A percentile compares a stretch with the other conserved stretches of the same genome.
phyloP scores from a whole-genome alignment of 2,888 invertebrate species.

The Lepidocyrtoides sp. region DNA sequence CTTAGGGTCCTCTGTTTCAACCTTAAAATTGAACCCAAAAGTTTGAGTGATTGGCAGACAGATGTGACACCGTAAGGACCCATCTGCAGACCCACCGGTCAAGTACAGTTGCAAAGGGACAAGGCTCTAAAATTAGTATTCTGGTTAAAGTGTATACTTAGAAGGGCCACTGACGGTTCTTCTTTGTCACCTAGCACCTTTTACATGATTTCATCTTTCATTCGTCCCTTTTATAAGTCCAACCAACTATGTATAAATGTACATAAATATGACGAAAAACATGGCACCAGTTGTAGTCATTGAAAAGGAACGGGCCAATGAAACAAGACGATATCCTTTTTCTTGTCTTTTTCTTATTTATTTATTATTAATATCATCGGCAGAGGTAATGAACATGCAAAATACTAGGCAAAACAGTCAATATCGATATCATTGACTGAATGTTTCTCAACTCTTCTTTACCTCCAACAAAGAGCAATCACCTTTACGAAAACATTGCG shows the following conservation, averaged over 20 bases:
- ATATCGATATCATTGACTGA: slow-evolving; percentile 57
- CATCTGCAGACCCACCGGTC: no score
- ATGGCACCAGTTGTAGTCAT: slow-evolving; percentile 1
- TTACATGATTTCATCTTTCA: slow-evolving; percentile 13
- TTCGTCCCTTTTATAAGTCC: slow-evolving; percentile 41
- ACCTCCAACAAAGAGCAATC: slow-evolving; percentile 68
- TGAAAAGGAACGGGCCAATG: neutral
- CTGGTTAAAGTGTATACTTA: neutral
- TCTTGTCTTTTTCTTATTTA: neutral
- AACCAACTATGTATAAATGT: neutral
- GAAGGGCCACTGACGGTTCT: slow-evolving; percentile 8
- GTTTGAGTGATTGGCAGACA: no score
- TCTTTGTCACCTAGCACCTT: neutral
- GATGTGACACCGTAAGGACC: no score
- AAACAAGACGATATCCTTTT: no score
- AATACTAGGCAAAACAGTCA: no score
- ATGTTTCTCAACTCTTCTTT: neutral
- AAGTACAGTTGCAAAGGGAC: neutral
- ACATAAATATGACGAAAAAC: neutral
- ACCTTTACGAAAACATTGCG: slow-evolving; percentile 63
- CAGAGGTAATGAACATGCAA: no score
- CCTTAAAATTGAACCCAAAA: neutral
- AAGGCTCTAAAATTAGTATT: neutral
- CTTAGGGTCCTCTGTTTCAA: neutral
- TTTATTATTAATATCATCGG: neutral